phyloP scores from a whole-genome alignment of 1,140 invertebrate genomes.

The Bombus ignitus region DNA sequence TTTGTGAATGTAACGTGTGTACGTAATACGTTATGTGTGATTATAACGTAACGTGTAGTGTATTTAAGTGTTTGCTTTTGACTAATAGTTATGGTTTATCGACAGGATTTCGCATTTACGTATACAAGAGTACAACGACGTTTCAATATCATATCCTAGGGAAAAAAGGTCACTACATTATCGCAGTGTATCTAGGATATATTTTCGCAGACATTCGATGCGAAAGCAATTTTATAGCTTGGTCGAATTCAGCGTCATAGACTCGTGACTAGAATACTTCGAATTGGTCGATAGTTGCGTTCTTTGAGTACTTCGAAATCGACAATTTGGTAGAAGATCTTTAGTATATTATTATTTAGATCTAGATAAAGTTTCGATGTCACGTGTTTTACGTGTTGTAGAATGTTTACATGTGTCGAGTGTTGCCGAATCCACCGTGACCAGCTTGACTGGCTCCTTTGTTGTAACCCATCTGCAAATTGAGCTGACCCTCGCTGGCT shows the following conservation, averaged over 20 bases:
- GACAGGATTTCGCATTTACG: conserved; percentile 12
- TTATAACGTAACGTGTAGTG: neutral
- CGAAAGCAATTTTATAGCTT: neutral
- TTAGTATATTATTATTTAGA: neutral
- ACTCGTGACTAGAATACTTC: neutral
- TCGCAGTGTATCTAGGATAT: neutral
- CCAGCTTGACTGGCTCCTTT: conserved; percentile 95
- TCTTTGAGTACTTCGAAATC: neutral
- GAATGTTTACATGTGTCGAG: conserved; percentile 92
- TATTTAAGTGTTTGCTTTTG: neutral
- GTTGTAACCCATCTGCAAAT: conserved; percentile 98
- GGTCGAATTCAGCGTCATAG: neutral
- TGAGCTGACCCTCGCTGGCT: conserved; percentile 94
- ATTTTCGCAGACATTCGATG: neutral
- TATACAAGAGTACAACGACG: conserved; percentile 1
- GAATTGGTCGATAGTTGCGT: neutral
- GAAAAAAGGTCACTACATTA: neutral
- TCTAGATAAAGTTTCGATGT: neutral
- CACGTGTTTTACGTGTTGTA: neutral
- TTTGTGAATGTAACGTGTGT: neutral
- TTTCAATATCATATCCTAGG: neutral
- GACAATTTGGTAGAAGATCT: neutral
- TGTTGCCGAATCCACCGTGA: conserved; percentile 96
- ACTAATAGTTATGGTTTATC: neutral
- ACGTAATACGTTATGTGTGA: neutral